Base-by-base conservation (phyloP, 1,140 invertebrate species). In the Lerema accius region DNA sequence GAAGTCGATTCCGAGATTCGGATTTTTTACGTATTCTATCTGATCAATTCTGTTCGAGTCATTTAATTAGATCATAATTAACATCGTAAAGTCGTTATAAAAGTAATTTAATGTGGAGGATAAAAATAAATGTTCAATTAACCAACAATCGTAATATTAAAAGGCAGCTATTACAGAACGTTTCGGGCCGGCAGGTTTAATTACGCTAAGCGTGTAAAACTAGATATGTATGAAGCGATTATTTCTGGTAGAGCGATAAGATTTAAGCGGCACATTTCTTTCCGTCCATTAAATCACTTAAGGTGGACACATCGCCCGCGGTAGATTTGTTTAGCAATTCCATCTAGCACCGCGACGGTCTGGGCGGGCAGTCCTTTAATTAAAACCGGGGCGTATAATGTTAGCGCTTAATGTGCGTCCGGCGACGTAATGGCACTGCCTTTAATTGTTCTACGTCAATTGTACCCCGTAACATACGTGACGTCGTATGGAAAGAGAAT, bases 251-350 rank as follows among this genome's bases (percentile, higher is more conserved):
- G 49, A 56, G 66, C 73, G 67, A 70, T 80, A 80, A 83, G 80
- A 85, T 80, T 86, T 82, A 83, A 84, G 76, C 74, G 74, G 76
- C 77, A 78, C 77, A 90, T 89, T 90, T 88, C 86, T 88, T 89
- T 85, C 77, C 86, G 84, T 81, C 84, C 85, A 86, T 87, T 90
- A 90, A 90, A 90, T 90, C 88, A 90, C 88, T 90, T 89, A 85
- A 89, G 87, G 87, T 90, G 87, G 87, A 90, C 87, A 90, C 84
- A 83, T 86, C 77, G 85, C 80, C 78, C 82, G 84, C 78, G 84
- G 86, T 82, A 85, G 84, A 89, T 90, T 90, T 90, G 86, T 89
- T 90, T 84, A 86, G 88, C 80, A 90, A 90, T 90, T 88, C 84
- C 86, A 84, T 84, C 80, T 59, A 28, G 55, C 79, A 76, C 69